These are phyloP conservation scores for Lordiphosa clarofinis DNA, from an alignment of 1,140 invertebrate genomes.

Conservation along the genomic window DNA sequence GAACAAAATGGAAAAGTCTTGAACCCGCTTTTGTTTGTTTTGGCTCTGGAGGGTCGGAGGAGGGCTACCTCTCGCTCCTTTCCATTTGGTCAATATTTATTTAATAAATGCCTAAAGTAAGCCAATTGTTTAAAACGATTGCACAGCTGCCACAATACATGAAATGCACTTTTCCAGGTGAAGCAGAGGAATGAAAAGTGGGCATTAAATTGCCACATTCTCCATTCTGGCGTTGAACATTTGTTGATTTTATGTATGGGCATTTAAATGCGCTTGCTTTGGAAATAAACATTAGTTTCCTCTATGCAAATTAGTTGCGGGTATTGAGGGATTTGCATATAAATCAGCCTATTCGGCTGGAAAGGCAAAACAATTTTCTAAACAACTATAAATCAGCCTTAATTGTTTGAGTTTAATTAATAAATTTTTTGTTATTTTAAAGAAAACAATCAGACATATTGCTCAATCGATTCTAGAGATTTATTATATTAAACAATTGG, in stretches of 20 bases:
- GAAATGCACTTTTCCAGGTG: neutral
- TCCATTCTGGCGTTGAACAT: constrained; percentile 12
- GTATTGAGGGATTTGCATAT: constrained; percentile 1
- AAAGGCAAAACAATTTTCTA: constrained; percentile 5
- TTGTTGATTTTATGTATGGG: constrained; percentile 24
- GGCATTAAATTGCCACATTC: constrained; percentile 10
- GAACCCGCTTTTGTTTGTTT: constrained; percentile 39
- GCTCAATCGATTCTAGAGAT: too few relatives aligned
- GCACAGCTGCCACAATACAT: constrained; percentile 1
- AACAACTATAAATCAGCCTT: too few relatives aligned
- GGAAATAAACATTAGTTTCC: constrained; percentile 27
- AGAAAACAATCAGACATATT: too few relatives aligned
- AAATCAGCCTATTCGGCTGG: neutral
- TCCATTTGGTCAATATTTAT: constrained; percentile 16
- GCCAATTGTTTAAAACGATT: constrained; percentile 15
- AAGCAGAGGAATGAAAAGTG: neutral
- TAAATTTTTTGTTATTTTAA: too few relatives aligned
- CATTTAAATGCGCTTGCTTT: constrained; percentile 17
- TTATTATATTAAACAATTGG: too few relatives aligned
- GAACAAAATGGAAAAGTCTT: constrained; percentile 36
- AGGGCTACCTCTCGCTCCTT: neutral
- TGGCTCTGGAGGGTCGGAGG: too few relatives aligned
- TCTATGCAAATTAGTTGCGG: constrained; percentile 9
- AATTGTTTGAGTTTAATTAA: constrained; percentile 5
- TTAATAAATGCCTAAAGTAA: constrained; percentile 35